phyloP scores from a whole-genome alignment of 53 echinoderm and acorn worm species.

The Temnopleurus reevesii region DNA sequence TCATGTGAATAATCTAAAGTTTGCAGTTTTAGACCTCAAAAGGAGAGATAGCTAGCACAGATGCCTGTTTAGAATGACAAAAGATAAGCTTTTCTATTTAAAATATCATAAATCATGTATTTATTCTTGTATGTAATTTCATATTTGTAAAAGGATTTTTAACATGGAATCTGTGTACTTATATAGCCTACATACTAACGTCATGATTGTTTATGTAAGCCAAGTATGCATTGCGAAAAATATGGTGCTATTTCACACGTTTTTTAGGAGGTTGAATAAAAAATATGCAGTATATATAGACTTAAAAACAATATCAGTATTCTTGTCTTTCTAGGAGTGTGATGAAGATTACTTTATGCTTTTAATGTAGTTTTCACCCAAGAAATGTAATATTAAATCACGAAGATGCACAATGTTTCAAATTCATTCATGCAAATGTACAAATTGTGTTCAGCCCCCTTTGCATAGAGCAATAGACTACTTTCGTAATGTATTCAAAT shows the following conservation, averaged over 20 bases:
- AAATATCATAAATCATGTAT: slow-evolving; percentile 52
- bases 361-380: neutral
- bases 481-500: too few species aligned
- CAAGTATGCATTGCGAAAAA: slow-evolving; percentile 47
- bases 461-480: too few species aligned
- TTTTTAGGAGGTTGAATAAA: slow-evolving; percentile 14
- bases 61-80: neutral
- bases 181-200: slow-evolving; percentile 11
- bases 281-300: slow-evolving; percentile 34
- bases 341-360: neutral
- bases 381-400: neutral
- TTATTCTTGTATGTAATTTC: slow-evolving; percentile 57
- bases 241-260: slow-evolving; percentile 53
- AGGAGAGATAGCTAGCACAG: neutral
- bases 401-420: neutral
- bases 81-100: slow-evolving; percentile 35
- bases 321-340: slow-evolving; percentile 28
- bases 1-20: neutral
- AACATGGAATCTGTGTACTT: slow-evolving; percentile 15
- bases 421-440: neutral
- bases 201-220: neutral
- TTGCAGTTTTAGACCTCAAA: neutral
- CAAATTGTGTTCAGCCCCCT: neutral
- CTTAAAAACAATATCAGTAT: slow-evolving; percentile 16
- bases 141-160: slow-evolving; percentile 19